Evolutionary conservation across 2,113 vertebrate species (phyloP), one percentile per base, ranked within the genome.

Genomic region (Charina bottae): DNA sequence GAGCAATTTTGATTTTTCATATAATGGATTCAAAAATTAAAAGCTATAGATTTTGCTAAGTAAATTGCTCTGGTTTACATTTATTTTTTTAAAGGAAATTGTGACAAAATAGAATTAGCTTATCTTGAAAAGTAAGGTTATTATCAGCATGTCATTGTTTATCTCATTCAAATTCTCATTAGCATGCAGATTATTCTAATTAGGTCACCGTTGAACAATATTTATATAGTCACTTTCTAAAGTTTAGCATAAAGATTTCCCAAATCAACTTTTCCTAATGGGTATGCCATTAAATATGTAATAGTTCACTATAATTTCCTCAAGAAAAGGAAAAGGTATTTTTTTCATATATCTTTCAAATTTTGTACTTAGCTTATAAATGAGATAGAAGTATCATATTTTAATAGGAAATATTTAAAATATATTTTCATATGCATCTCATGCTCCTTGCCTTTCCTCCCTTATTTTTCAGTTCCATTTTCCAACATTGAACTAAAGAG

Each of bases 151-250:
- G 94, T 94, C 96, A 96, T 96, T 97, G 92, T 97, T 98, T 98
- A 98, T 97, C 96, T 95, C 92, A 95, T 97, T 97, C 95, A 96
- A 97, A 97, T 96, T 96, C 96, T 97, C 94, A 97, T 98, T 98
- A 98, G 93, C 97, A 98, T 98, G 97, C 96, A 98, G 97, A 98
- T 97, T 19, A 96, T 72, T 97, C 95, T 97, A 98, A 98, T 98
- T 98, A 98, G 97, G 97, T 98, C 97, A 97, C 96, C 97, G 96
- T 97, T 97, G 97, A 96, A 97, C 95, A 96, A 96, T 97, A 97
- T 97, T 97, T 97, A 95, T 94, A 94, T 95, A 96, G 96, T 96
- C 94, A 95, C 93, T 97, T 98, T 96, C 94, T 19, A 90, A 95
- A 91, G 92, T 96, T 96, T 96, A 96, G 95, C 95, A 93, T 88